phyloP scores from a whole-genome alignment of 2,797 vertebrate genomes.

The Sebastes iracundus region DNA sequence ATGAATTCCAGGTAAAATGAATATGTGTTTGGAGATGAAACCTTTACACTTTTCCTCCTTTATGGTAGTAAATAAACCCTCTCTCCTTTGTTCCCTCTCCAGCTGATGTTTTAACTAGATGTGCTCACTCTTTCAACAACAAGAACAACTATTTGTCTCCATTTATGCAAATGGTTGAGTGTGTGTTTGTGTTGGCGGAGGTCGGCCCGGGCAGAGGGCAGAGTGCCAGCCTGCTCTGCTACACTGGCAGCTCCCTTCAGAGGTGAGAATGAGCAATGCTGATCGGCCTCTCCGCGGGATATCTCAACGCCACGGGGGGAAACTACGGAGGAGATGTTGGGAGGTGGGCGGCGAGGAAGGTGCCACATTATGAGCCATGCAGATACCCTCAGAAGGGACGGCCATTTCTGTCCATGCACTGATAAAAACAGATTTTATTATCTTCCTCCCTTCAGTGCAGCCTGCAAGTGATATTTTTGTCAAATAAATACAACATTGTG shows the following conservation, averaged over 20 bases:
- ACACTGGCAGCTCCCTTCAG: conserved; percentile 65
- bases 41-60: neutral
- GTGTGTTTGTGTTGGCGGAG: conserved; percentile 58
- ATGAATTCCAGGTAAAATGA: neutral
- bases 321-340: conserved; percentile 48
- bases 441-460: neutral
- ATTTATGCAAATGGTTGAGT: conserved; percentile 64
- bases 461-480: neutral
- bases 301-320: conserved; percentile 34
- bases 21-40: neutral
- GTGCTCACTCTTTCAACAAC: conserved; percentile 25
- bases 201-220: conserved; percentile 47
- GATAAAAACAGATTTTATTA: neutral
- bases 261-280: conserved; percentile 76
- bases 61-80: conserved; percentile 3
- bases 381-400: conserved; percentile 30
- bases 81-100: neutral
- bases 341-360: conserved; percentile 64
- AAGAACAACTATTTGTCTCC: conserved; percentile 42
- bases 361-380: conserved; percentile 45
- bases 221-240: conserved; percentile 41
- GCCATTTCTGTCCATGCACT: conserved; percentile 9
- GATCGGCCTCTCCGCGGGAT: conserved; percentile 53
- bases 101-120: conserved; percentile 20
- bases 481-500: neutral